These are phyloP conservation scores for Globicephala melas DNA, from an alignment of 2,113 vertebrate species.

Conservation along the genomic window DNA sequence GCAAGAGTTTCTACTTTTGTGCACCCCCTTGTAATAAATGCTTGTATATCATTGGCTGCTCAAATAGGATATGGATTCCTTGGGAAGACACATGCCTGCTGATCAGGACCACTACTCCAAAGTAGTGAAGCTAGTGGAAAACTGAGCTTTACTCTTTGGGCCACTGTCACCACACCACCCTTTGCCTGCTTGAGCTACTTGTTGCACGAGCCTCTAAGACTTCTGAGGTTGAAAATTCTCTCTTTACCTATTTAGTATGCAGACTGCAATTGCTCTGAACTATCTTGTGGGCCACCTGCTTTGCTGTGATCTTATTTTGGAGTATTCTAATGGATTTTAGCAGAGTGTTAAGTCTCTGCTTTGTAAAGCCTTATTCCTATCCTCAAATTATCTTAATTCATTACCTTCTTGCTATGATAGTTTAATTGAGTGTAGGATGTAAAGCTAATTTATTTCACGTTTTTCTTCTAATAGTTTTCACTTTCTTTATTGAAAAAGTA, in stretches of 20 bases:
- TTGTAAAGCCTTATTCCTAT: conserved; percentile 68
- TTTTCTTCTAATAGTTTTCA: conserved; percentile 79
- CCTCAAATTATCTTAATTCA: conserved; percentile 81
- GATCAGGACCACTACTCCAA: not conserved
- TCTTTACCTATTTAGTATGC: not conserved
- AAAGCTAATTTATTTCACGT: conserved; percentile 83
- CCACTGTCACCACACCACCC: not conserved
- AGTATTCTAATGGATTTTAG: conserved; percentile 72
- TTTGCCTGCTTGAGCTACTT: not conserved
- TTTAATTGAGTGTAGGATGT: conserved; percentile 80
- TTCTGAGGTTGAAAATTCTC: not conserved
- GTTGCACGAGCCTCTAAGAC: not conserved
- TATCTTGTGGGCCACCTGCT: not conserved
- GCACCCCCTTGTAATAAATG: not conserved
- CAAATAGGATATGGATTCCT: not conserved
- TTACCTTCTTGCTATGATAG: conserved; percentile 79
- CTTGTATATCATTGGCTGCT: not conserved
- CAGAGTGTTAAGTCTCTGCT: conserved; percentile 65
- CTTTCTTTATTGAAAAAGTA: conserved; percentile 84
- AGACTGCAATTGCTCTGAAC: not conserved
- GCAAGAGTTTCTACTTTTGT: not conserved
- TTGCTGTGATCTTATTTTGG: conserved; percentile 42
- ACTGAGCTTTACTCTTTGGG: not conserved
- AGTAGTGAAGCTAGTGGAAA: not conserved
- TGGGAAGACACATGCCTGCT: not conserved